Base-by-base conservation (phyloP, 2,113 vertebrate species). In the Thalassarche chlororhynchos region DNA sequence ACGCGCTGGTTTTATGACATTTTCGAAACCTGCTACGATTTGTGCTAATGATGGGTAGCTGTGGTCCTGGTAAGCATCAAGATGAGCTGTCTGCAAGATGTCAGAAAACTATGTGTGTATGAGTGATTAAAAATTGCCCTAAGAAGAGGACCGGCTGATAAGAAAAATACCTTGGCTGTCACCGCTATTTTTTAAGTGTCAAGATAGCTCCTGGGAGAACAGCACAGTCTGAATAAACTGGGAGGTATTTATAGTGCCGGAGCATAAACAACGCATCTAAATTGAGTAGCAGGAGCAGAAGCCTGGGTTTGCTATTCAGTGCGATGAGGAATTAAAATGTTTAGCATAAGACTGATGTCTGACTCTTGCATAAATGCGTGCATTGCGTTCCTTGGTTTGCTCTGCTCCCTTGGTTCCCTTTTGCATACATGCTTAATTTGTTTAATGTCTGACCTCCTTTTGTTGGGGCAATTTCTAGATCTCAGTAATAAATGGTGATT, bases 1-100 rank as follows among this genome's bases (percentile, higher is more conserved):
- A 6, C 24, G 1, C 0, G 0, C 32, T 1, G 21, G 3, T 32
- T 24, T 79, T 7, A 0, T 16, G 60, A 12, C 15, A 4, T 66
- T 40, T 44, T 38, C 2, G 1, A 18, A 57, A 21, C 17, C 69
- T 3, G 68, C 7, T 2, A 0, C 4, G 32, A 28, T 69, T 6
- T 26, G 17, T 38, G 51, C 57, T 47, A 0, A 29, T 18, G 57
- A 19, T 8, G 49, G 62, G 83, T 8, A 10, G 78, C 58, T 17
- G 60, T 2, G 19, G 29, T 16, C 24, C 74, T 90, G 96, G 58
- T 19, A 15, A 20, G 57, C 17, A 5, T 23, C 75, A 5, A 12
- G 81, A 9, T 8, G 58, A 61, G 71, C 75, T 86, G 82, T 57
- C 93, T 76, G 77, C 62, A 14, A 34, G 47, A 15, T 74, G 90